These are phyloP conservation scores for Beroe ovata DNA, from an alignment of 37 sponge, comb jelly and placozoan genomes.

Conservation along the genomic window DNA sequence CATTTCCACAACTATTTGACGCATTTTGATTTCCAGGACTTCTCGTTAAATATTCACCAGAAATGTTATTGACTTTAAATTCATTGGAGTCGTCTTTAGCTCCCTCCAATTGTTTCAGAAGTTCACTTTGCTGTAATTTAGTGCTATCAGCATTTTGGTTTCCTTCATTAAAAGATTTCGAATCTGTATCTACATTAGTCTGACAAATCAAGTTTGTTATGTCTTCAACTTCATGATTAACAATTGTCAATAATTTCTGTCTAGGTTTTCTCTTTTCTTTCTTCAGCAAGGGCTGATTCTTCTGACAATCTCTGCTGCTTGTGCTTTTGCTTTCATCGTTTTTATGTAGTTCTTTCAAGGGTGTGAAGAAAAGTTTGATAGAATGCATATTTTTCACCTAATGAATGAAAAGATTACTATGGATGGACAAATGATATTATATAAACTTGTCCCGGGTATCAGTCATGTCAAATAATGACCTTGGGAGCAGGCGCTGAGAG, in stretches of 20 bases:
- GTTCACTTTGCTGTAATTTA: not conserved
- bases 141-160: not conserved
- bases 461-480: too few species aligned
- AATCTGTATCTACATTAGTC: not conserved
- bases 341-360: too few species aligned
- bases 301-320: too few species aligned
- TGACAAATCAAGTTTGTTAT: slow-evolving; percentile 7
- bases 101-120: not conserved
- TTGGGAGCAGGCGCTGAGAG: too few species aligned
- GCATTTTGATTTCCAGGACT: not conserved
- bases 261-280: not conserved
- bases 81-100: not conserved
- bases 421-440: too few species aligned
- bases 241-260: not conserved
- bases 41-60: not conserved
- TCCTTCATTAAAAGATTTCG: not conserved
- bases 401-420: too few species aligned
- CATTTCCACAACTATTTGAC: not conserved
- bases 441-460: too few species aligned
- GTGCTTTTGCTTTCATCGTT: too few species aligned
- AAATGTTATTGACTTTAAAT: not conserved
- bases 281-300: too few species aligned
- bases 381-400: too few species aligned
- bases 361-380: too few species aligned
- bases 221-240: slow-evolving; percentile 43